Evolutionary conservation across 2,888 invertebrate genomes (phyloP), one percentile per base, ranked within the genome.

Genomic region (Andrena bucephala): DNA sequence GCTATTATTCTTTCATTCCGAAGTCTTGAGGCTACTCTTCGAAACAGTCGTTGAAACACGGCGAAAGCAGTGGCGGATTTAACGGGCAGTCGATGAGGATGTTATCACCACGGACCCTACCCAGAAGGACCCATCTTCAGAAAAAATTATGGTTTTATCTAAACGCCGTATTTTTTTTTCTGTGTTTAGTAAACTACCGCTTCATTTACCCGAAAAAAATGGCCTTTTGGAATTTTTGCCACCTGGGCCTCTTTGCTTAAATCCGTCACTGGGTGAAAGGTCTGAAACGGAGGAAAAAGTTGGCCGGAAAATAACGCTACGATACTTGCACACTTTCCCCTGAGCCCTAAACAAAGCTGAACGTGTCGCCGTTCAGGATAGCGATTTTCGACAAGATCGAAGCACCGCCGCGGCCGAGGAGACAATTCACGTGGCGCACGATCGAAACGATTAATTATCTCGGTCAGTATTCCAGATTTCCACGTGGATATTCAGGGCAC

Each of bases 281-380:
- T 75, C 57, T 54, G 24, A 74, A 72, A 77, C 71, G 85, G 79
- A 70, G 77, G 81, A 85, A 85, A 84, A 81, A 70, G 79, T 71
- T 5, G 48, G 31, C 5, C 74, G 74, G 79, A 77, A 83, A 83
- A 85, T 60, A 48, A 50, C 77, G 71, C 79, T 57, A 24, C 81
- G 65, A 75, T 84, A 77, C 68, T 57, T 74, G 63, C 16, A 48
- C 74, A 86, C 86, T 86, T 86, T 86, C 86, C 2, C 42, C 42
- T 79, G 78, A n/a, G 73, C 42, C 16, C 42, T 42, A 70, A 67
- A 81, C 72, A 59, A 59, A 52, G 63, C 31, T 8, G 24, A 52
- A 76, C 71, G 71, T 67, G 62, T 77, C 73, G 59, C 75, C 76
- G 68, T 62, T 57, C 69, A 62, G 54, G 59, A 62, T n/a, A 29